Conservation (phyloP, 2,797 vertebrate species). For the Sparus aurata region DNA sequence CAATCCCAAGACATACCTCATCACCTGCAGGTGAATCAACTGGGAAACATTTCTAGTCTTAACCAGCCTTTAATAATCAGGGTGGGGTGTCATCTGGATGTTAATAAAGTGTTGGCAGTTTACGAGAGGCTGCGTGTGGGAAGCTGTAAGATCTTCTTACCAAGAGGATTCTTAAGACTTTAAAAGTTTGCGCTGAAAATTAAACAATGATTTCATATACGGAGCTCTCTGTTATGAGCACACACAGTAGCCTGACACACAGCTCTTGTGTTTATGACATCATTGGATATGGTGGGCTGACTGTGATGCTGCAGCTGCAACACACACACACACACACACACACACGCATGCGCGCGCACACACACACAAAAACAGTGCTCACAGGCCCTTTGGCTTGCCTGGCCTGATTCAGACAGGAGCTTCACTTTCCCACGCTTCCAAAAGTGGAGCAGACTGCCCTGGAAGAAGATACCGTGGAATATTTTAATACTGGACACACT, state of each 20-base stretch:
- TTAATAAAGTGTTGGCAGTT: conserved; percentile 38
- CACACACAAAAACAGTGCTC: conserved; percentile 39
- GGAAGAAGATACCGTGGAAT: conserved; percentile 61
- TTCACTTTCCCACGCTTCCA: conserved; percentile 76
- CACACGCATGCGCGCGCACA: conserved; percentile 9
- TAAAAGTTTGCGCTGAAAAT: conserved; percentile 23
- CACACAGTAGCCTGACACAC: conserved; percentile 32
- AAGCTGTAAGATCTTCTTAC: conserved; percentile 16
- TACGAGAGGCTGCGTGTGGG: not conserved
- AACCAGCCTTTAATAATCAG: not conserved
- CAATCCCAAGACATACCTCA: not conserved
- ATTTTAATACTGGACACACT: conserved; percentile 49
- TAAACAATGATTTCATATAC: conserved; percentile 52
- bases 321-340: conserved; percentile 20
- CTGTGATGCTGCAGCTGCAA: conserved; percentile 63
- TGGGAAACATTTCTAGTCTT: not conserved
- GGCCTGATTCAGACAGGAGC: conserved; percentile 48
- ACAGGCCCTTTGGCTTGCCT: conserved; percentile 49
- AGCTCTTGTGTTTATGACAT: conserved; percentile 52
- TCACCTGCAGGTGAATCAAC: not conserved
- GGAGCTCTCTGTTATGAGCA: conserved; percentile 24
- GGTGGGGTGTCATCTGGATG: not conserved
- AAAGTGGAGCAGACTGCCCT: conserved; percentile 54
- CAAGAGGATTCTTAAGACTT: conserved; percentile 6
- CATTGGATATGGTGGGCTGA: conserved; percentile 51